phyloP scores from a whole-genome alignment of 2,888 invertebrate species.

The Microctonus brassicae region DNA sequence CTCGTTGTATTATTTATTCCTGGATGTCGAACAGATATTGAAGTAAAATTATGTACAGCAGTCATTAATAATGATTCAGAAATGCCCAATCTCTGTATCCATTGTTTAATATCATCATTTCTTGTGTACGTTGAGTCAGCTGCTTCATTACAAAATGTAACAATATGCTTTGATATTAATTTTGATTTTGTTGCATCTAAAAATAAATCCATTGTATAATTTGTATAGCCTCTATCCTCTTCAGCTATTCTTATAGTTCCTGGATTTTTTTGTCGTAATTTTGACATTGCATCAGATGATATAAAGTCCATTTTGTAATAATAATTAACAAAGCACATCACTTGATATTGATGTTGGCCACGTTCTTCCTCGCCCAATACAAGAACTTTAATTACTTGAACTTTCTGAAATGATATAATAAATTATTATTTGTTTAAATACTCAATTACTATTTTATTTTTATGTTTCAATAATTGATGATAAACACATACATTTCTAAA shows the following conservation, averaged over 20 bases:
- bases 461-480: not conserved
- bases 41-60: constrained; percentile 81
- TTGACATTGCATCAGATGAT: constrained; percentile 96
- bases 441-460: not conserved
- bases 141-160: constrained; percentile 83
- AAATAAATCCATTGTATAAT: constrained; percentile 87
- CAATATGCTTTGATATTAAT: constrained; percentile 81
- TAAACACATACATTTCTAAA: constrained; percentile 88
- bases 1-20: constrained; percentile 57
- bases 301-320: constrained; percentile 94
- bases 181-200: constrained; percentile 79
- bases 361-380: constrained; percentile 94
- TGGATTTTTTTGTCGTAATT: constrained; percentile 90
- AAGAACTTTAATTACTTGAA: constrained; percentile 89
- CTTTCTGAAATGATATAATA: constrained; percentile 78
- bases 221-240: constrained; percentile 88
- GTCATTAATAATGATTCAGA: constrained; percentile 81
- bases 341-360: constrained; percentile 89
- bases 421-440: not conserved
- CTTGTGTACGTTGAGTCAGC: constrained; percentile 82
- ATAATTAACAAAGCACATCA: constrained; percentile 91
- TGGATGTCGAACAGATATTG: constrained; percentile 61
- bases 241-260: constrained; percentile 91
- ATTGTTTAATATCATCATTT: constrained; percentile 82
- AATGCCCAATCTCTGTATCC: constrained; percentile 83